Evolutionary conservation across 2,888 invertebrate genomes (phyloP), one percentile per base, ranked within the genome.

Genomic region (Escarpia spicata): DNA sequence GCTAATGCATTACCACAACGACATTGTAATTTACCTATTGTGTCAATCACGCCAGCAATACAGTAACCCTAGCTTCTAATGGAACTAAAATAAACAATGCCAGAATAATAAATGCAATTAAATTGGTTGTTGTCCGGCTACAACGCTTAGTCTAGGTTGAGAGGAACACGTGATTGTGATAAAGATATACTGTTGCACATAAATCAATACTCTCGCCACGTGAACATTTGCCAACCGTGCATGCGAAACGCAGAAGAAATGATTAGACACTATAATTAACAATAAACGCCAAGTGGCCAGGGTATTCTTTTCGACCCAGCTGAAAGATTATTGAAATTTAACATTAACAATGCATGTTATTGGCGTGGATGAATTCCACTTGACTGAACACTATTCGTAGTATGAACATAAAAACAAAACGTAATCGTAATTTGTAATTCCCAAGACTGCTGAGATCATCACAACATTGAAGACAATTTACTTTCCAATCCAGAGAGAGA

Each of bases 341-440:
- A 75, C 75, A 75, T 75, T 75, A 75, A 75, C 75, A 26, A 75
- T 75, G 75, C 75, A 75, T 75, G 75, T 75, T 75, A 75, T 75
- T 75, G 75, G 26, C 75, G 26, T 75, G 15, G 75, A 26, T 26
- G 26, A 75, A 26, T 75, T 75, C 26, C 26, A 75, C 75, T 26
- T n/a, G 75, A 26, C 75, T 4, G 75, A 75, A n/a, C 26, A 75
- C 26, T 26, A 75, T n/a, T 75, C 75, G 75, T 26, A 26, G 19
- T 15, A 6, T 75, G 19, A 75, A 75, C 15, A 6, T 15, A 75
- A 75, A 60, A 75, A 75, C 75, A 75, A 75, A 19, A 75, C 75
- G 26, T 26, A 75, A n/a, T n/a, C 75, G 26, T 75, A 75, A n/a
- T 75, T 75, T 75, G 26, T 26, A 75, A 75, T 75, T 75, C 75